These are phyloP conservation scores for Clivina fossor DNA, from an alignment of 2,888 invertebrate genomes.

Conservation along the genomic window DNA sequence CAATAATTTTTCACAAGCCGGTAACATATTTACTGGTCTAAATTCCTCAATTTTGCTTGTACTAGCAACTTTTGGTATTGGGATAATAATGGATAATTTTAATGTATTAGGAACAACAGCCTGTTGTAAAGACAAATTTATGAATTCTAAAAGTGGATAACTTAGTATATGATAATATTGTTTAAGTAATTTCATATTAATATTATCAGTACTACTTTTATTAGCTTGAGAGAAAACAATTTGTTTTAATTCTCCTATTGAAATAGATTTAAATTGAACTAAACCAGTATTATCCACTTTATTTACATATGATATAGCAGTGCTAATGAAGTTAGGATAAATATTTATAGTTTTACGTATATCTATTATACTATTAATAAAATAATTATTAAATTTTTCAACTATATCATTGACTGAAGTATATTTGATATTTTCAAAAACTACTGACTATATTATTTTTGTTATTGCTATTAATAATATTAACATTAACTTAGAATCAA, in stretches of 20 bases:
- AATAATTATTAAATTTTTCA: constrained; percentile 4
- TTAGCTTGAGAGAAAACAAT: not conserved
- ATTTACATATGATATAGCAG: not conserved
- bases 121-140: not conserved
- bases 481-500: not conserved
- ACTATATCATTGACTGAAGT: not conserved
- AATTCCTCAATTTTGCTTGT: constrained; percentile 27
- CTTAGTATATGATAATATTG: not conserved
- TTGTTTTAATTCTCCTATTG: not conserved
- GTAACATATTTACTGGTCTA: constrained; percentile 34
- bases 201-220: not conserved
- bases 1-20: constrained; percentile 31
- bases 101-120: not conserved
- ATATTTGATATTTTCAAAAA: constrained; percentile 1
- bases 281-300: not conserved
- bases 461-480: not conserved
- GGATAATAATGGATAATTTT: constrained; percentile 8
- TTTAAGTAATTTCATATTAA: constrained; percentile 1
- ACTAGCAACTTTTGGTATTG: constrained; percentile 28
- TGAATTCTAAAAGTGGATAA: not conserved
- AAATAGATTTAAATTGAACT: not conserved
- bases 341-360: not conserved
- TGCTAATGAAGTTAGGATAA: too few species aligned
- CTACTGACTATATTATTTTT: not conserved
- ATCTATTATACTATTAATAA: not conserved